phyloP scores from a whole-genome alignment of 2,797 vertebrate species.

The Danio tinwini region DNA sequence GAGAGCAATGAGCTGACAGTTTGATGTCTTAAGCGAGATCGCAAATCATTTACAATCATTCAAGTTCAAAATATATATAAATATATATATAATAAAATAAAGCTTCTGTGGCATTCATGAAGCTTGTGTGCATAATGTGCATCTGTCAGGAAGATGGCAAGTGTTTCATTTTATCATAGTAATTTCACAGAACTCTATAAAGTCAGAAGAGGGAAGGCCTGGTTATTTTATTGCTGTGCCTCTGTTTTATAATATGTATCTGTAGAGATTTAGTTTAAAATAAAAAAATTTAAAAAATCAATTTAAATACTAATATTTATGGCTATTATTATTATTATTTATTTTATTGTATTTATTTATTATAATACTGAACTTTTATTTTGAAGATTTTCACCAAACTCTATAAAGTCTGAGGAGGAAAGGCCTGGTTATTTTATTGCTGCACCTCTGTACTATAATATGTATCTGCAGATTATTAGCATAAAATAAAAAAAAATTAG shows the following conservation, averaged over 20 bases:
- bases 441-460: slow-evolving; percentile 68
- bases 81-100: slow-evolving; percentile 34
- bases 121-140: neutral
- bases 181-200: slow-evolving; percentile 62
- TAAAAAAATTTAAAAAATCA: too few relatives aligned
- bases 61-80: slow-evolving; percentile 66
- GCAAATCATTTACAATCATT: slow-evolving; percentile 76
- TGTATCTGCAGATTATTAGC: neutral
- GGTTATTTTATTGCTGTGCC: slow-evolving; percentile 69
- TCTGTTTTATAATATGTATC: slow-evolving; percentile 64
- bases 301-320: too few relatives aligned
- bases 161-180: slow-evolving; percentile 61
- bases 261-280: too few relatives aligned
- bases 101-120: slow-evolving; percentile 24
- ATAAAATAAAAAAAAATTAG: too few relatives aligned
- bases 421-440: slow-evolving; percentile 73
- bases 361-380: too few relatives aligned
- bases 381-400: slow-evolving; percentile 39
- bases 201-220: slow-evolving; percentile 72
- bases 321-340: too few relatives aligned
- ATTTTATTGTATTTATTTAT: too few relatives aligned
- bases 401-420: slow-evolving; percentile 72
- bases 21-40: slow-evolving; percentile 82
- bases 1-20: slow-evolving; percentile 84
- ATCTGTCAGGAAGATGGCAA: slow-evolving; percentile 58